Percentiles rank a stretch among this genome's conserved stretches.
These are phyloP conservation scores for Pangasianodon gigas DNA, from an alignment of 2,113 vertebrate genomes.

Conservation along the genomic window DNA sequence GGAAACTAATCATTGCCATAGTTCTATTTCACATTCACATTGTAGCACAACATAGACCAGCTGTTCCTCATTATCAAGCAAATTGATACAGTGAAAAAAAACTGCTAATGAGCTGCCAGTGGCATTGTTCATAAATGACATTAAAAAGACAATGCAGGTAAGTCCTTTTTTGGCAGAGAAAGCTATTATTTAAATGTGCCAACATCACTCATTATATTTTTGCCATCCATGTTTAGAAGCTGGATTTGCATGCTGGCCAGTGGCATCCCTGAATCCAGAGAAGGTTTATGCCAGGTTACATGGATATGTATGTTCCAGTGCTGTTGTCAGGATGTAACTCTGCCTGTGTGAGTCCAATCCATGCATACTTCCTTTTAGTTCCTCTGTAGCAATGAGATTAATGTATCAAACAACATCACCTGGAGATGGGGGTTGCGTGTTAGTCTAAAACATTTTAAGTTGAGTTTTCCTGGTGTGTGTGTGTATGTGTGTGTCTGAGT, in stretches of 20 bases:
- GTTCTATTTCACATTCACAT: neutral
- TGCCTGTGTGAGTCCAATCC: neutral
- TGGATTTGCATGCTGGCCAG: neutral
- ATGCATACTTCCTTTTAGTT: neutral
- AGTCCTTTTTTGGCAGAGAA: too few species aligned
- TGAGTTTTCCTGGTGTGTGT: too few species aligned
- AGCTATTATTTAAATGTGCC: neutral
- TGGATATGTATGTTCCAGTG: neutral
- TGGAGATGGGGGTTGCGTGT: neutral
- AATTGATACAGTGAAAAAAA: neutral
- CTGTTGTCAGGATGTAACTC: neutral
- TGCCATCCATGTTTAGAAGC: neutral
- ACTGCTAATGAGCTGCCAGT: too few species aligned
- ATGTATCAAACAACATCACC: neutral
- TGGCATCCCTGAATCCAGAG: neutral
- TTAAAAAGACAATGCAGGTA: neutral
- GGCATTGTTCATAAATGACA: too few species aligned
- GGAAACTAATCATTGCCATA: neutral
- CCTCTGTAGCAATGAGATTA: slow-evolving; percentile 24
- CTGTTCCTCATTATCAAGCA: neutral
- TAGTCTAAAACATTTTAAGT: too few species aligned
- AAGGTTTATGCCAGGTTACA: neutral
- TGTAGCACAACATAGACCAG: neutral
- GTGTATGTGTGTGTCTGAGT: too few species aligned
- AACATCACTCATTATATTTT: neutral